Evolutionary conservation across 2,797 vertebrate genomes (phyloP).

Genomic region (Sebastes melanostomus): DNA sequence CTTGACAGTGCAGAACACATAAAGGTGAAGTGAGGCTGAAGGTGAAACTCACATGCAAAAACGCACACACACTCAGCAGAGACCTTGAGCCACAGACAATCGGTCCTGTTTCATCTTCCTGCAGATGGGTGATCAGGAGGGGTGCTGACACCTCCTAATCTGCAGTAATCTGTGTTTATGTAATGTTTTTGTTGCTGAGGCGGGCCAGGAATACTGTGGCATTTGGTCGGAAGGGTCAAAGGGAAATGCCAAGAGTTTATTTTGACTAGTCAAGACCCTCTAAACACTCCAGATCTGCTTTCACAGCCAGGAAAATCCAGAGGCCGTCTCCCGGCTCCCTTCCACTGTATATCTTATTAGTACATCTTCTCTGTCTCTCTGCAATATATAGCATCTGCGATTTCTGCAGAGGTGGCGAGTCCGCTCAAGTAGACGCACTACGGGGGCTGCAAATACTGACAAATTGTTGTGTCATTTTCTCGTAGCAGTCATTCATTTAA

Average conservation of each 20-base stretch:
- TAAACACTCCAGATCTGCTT: constrained; percentile 44
- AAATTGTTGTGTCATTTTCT: constrained; percentile 38
- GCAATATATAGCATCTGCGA: neutral
- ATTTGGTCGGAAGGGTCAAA: constrained; percentile 42
- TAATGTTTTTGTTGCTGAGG: constrained; percentile 55
- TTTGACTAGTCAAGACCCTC: constrained; percentile 55
- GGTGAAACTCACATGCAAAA: constrained; percentile 23
- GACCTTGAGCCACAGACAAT: constrained; percentile 17
- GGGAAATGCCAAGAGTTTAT: constrained; percentile 64
- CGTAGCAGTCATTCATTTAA: constrained; percentile 41
- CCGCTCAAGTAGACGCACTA: constrained; percentile 11
- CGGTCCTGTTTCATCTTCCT: constrained; percentile 15
- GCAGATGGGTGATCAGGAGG: constrained; percentile 27
- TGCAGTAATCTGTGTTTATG: constrained; percentile 74
- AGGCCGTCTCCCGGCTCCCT: neutral
- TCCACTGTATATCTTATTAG: constrained; percentile 15
- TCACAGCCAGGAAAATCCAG: constrained; percentile 44
- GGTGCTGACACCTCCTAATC: constrained; percentile 61
- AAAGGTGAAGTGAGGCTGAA: neutral
- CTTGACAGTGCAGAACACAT: constrained; percentile 21
- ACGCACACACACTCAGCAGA: neutral
- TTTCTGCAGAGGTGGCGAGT: constrained; percentile 38
- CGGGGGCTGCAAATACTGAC: constrained; percentile 33
- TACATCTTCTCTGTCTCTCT: constrained; percentile 25
- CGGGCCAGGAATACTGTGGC: constrained; percentile 49